Conservation (phyloP, 2,113 vertebrate species). For the Cinclus cinclus region DNA sequence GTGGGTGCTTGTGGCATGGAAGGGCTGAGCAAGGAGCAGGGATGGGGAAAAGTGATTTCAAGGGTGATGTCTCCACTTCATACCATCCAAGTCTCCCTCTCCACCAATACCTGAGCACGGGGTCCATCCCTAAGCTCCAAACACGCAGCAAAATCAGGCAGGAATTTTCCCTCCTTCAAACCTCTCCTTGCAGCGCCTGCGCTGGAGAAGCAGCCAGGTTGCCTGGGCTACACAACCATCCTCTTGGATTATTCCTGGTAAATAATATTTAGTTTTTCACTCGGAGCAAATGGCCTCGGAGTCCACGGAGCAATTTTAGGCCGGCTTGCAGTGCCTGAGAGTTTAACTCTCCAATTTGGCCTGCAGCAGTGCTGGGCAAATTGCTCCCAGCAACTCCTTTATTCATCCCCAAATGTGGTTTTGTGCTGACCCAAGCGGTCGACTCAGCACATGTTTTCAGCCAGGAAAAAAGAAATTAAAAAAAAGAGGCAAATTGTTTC, state of each 20-base stretch:
- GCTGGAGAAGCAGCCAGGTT: background rate
- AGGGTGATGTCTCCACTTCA: background rate
- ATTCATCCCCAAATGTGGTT: background rate
- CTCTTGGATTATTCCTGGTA: background rate
- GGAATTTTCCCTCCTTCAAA: background rate
- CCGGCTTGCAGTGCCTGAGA: background rate
- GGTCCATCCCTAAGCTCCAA: background rate
- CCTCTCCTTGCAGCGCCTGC: background rate
- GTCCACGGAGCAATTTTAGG: background rate
- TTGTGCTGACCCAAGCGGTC: conserved; percentile 42
- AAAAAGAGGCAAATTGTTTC: conserved; percentile 5
- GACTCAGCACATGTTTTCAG: conserved; percentile 16
- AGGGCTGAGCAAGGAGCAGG: background rate
- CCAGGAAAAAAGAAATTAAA: conserved; percentile 25
- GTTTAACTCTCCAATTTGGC: conserved; percentile 36
- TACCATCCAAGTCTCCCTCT: background rate
- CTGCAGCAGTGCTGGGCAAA: background rate
- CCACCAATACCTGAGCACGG: rapidly evolving
- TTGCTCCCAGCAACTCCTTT: background rate
- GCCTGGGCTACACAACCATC: background rate
- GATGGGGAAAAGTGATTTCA: background rate
- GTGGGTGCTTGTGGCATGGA: rapidly evolving
- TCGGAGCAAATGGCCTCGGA: background rate
- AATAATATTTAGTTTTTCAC: background rate
- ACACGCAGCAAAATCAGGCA: background rate